A percentile compares a stretch with the other conserved stretches of the same genome.
Evolutionary conservation across 2,797 vertebrate species (phyloP).

Genomic region (Orientallactaga sibirica): DNA sequence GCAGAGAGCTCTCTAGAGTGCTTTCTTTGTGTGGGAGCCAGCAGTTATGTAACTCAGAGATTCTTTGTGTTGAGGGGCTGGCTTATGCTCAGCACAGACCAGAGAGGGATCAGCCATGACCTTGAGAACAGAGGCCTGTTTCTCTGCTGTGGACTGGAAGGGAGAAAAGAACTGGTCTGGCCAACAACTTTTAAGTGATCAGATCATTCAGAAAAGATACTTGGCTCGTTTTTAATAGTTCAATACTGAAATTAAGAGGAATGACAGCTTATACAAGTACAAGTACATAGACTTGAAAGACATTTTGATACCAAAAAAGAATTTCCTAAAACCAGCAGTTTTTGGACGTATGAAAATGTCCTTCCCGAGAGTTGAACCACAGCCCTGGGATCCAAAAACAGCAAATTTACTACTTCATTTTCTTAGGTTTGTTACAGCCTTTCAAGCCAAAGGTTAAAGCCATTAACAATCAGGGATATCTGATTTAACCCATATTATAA

Average conservation of each 20-base stretch:
- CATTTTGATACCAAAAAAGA: constrained; percentile 4
- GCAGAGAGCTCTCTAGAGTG: constrained; percentile 91
- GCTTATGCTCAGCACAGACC: constrained; percentile 80
- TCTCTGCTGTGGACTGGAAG: background rate
- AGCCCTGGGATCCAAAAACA: background rate
- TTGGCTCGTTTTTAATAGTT: constrained; percentile 22
- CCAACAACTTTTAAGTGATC: constrained; percentile 30
- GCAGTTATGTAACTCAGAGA: constrained; percentile 91
- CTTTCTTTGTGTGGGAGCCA: constrained; percentile 93
- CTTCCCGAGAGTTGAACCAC: background rate
- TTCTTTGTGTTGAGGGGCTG: constrained; percentile 88
- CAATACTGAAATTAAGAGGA: constrained; percentile 50
- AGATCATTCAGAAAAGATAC: constrained; percentile 49
- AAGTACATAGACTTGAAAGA: background rate
- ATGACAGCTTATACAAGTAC: background rate
- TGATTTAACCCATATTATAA: constrained; percentile 12
- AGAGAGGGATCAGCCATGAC: constrained; percentile 71
- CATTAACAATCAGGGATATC: constrained; percentile 1
- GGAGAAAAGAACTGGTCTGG: background rate
- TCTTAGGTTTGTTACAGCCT: constrained; percentile 12
- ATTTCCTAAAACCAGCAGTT: constrained; percentile 1
- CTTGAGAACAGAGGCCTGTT: background rate
- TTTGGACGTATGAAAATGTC: background rate
- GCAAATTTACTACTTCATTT: background rate
- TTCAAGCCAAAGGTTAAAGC: constrained; percentile 55